Base-by-base conservation (phyloP, 2,113 vertebrate genomes). In the Sylvilagus bachmani region DNA sequence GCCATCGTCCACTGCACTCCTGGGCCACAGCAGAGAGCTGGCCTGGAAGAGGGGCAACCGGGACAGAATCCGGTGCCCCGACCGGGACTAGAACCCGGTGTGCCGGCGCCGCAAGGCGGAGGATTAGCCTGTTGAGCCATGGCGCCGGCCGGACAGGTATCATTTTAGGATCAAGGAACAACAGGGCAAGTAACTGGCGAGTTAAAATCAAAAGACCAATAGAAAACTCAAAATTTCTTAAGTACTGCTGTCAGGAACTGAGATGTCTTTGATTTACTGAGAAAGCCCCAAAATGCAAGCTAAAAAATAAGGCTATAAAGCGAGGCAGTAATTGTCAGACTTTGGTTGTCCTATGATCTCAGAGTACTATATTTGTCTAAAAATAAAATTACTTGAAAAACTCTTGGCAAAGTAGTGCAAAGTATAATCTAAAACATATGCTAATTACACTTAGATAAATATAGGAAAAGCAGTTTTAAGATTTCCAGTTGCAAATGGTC, bases 341-440 rank as follows among this genome's bases (percentile, higher is more conserved):
- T 89, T 61, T 38, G 21, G 24, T n/a, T 93, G 38, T 78, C n/a
- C 58, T 90, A 24, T 44, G 31, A 51, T 75, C 69, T 89, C 53
- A 86, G 22, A 17, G 64, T 22, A 69, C 55, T 89, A 3, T 64
- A 82, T 81, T 62, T 74, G 21, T 67, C 29, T 70, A 92, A 97
- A 89, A 90, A 78, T 78, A 95, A 91, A 38, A 92, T 87, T 95
- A 87, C 85, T 85, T 75, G 51, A 95, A 90, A 36, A 97, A 89
- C 89, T 86, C 58, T 80, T 21, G 53, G 82, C 53, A 89, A 92
- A 94, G 31, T 17, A 70, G 66, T 67, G 4, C 69, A 94, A 92
- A 92, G 21, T 55, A 91, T 85, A 86, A 96, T 70, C 90, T 64
- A 92, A 92, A 96, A 73, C 31, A 73, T 81, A 58, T 88, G 69